These are phyloP conservation scores for Aethina tumida DNA, from an alignment of 1,140 invertebrate genomes.

Conservation along the genomic window DNA sequence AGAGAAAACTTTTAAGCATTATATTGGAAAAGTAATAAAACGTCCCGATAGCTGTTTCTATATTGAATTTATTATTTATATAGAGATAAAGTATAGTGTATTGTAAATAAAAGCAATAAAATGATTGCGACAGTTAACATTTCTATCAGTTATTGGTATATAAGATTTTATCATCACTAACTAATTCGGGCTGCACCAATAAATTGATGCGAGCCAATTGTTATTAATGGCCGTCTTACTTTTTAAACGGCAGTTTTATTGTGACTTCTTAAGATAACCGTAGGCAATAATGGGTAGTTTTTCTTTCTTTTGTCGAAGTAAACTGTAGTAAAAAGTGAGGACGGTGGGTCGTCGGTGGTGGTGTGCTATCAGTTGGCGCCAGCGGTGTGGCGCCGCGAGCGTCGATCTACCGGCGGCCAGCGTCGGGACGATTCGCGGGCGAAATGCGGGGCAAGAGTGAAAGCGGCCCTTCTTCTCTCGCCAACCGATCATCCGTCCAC, in stretches of 20 bases:
- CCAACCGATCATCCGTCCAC: too few species aligned
- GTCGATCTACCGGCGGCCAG: too few species aligned
- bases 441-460: too few species aligned
- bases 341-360: slow-evolving; percentile 24
- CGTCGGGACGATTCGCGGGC: too few species aligned
- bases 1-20: too few species aligned
- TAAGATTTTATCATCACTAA: slow-evolving; percentile 26
- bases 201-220: slow-evolving; percentile 33
- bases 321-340: slow-evolving; percentile 34
- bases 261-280: slow-evolving; percentile 36
- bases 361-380: slow-evolving; percentile 20
- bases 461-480: too few species aligned
- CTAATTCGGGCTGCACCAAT: slow-evolving; percentile 27
- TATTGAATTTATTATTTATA: too few species aligned
- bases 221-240: slow-evolving; percentile 33
- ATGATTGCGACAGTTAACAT: too few species aligned
- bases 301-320: slow-evolving; percentile 28
- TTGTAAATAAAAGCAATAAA: too few species aligned
- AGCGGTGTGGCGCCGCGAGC: slow-evolving; percentile 13
- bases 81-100: too few species aligned
- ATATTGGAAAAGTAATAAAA: too few species aligned
- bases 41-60: too few species aligned
- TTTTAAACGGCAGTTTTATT: slow-evolving; percentile 36
- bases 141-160: slow-evolving; percentile 1
- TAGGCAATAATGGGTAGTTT: slow-evolving; percentile 37